Base-by-base conservation (phyloP, 2,797 vertebrate genomes). In the Benthosema pterotum region DNA sequence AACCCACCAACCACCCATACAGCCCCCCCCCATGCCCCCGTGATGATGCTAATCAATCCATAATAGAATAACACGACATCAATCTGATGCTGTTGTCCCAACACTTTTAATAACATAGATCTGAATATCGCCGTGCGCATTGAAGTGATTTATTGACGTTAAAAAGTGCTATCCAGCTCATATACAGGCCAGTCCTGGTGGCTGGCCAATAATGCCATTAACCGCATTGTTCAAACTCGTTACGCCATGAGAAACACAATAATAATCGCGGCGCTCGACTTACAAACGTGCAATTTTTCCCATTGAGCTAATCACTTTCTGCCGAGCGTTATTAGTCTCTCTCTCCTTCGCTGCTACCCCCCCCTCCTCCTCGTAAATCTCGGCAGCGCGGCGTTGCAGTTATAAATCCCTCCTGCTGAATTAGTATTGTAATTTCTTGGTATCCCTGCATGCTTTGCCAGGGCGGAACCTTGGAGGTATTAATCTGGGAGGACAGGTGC, bases 181-280 rank as follows among this genome's bases (percentile, higher is more conserved):
- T 87, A 87, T 84, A 88, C 83, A 87, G 85, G 78, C 71, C 69
- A 43, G 68, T 84, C 65, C 88, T 93, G 93, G 91, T 91, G 77
- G 85, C 70, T 62, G 66, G 92, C 92, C 93, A 94, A 91, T 92
- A 92, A 91, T 85, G 69, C 90, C 91, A 93, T 93, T 93, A 93
- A 91, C 88, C n/a, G 85, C 92, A 91, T 93, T 91, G 90, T 93
- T 93, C 84, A 87, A 89, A 91, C 87, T 92, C 89, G 90, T 92
- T 92, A 93, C 89, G 85, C 86, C 86, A 88, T 87, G 83, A 88
- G 85, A 90, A 90, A 91, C 90, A 92, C 88, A 90, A 89, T 86
- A 89, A 92, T 92, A 91, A 92, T 90, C 69, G 79, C 85, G 84
- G n/a, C 74, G 87, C n/a, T n/a, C n/a, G n/a, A n/a, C 78, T 78